Base-by-base conservation (phyloP, 2,113 vertebrate genomes). In the Speoplatyrhinus poulsoni region DNA sequence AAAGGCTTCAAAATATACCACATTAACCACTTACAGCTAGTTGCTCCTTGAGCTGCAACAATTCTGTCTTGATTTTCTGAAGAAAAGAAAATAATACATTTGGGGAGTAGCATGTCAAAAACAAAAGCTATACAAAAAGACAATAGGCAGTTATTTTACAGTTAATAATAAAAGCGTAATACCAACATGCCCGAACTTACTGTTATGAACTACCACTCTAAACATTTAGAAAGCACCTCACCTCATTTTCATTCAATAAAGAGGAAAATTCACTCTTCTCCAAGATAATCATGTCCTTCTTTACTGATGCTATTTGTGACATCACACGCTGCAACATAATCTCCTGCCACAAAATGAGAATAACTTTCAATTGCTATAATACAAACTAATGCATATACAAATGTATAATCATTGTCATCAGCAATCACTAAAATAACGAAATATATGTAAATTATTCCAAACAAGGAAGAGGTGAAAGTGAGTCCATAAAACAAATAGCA, bases 221-320 rank as follows among this genome's bases (percentile, higher is more conserved):
- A 26, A 26, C 26, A 5, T 41, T 41, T 41, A 41, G 36, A 41
- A 41, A 41, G 65, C 9, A 4, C 54, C 78, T 84, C 90, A 98
- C 98, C 93, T 99, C 96, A 0, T 96, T 99, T 88, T 98, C 95
- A 67, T 95, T 88, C 82, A 96, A 86, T 56, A 99, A 92, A 6
- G 95, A 84, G 48, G 95, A 96, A 87, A 99, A 99, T 88, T 98
- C 98, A 77, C 98, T 99, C 91, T 95, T 98, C 88, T 99, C 98
- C 69, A 99, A 93, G 85, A 99, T 99, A 60, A 98, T 91, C 98
- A 99, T 99, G 85, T 99, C 98, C 79, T 99, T 99, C 90, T 97
- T 99, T 32, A 99, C 93, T 0, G 90, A 77, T 9, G 92, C 89
- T 72, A 99, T 98, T 71, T 95, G 93, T 75, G 97, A 97, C 96